Base-by-base conservation (phyloP, 1,140 invertebrate genomes). In the Bombus sylvicola region DNA sequence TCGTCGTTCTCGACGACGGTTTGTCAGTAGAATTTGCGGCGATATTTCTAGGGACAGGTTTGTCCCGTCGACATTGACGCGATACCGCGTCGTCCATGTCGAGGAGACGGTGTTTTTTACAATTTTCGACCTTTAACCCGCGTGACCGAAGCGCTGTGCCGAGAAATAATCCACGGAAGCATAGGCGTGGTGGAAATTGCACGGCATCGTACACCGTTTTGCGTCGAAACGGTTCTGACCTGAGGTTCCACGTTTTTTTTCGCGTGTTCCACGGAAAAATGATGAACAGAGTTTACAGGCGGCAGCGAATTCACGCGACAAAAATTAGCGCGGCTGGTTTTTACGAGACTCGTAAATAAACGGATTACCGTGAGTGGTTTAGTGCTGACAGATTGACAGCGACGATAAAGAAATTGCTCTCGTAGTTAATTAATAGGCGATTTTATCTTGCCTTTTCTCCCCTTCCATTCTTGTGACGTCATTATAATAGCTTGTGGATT, bases 101-200 rank as follows among this genome's bases (percentile, higher is more conserved):
- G 57, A 71, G 15, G 59, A 62, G 25, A 43, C 62, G 47, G 34
- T 84, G 68, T 84, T 90, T 90, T 90, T 79, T 71, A 43, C 43
- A n/a, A 86, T 89, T 87, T 75, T 74, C 82, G 15, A 71, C 47
- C 64, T 76, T 85, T 87, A 41, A 53, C 37, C 69, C 87, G 43
- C 28, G 12, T 28, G 37, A 22, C 22, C 25, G 10, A 64, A 53
- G 53, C 37, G n/a, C 47, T 1, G 10, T 15, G 57, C 66, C 69
- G 59, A 59, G 68, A 81, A 81, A 91, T 91, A 89, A 91, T 89
- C 84, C 80, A 15, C 34, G 75, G 68, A 13, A 66, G 41, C 72
- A 87, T 72, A 79, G 69, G 28, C 68, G 34, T 9, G 37, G 22
- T 64, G 77, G 74, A 87, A 89, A 89, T 78, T 87, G 82, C 28